Base-by-base conservation (phyloP, 2,888 invertebrate genomes). In the Polydrusus tereticollis region DNA sequence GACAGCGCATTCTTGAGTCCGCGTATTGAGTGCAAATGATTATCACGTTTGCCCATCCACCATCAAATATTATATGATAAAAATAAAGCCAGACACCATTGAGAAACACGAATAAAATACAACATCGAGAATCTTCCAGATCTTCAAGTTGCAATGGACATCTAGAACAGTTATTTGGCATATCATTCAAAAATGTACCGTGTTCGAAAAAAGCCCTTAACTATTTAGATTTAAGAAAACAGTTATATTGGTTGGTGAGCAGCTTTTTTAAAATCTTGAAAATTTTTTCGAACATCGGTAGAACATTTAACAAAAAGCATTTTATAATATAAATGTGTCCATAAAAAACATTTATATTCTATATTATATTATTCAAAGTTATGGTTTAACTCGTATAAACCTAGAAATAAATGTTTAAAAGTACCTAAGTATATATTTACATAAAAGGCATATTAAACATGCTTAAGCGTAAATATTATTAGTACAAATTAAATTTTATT, bases 41-140 rank as follows among this genome's bases (percentile, higher is more conserved):
- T 80, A 82, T 86, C 84, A 83, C 86, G 83, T 83, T 79, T 85
- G 84, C 86, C 86, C 86, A 85, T 85, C 63, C 83, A 79, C 85
- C 81, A 83, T 82, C 81, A 82, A 80, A 62, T 29, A 63, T 47
- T 20, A 29, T 29, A 63, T 47, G 43, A 50, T 26, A 23, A 23
- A 75, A 64, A 16, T 21, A 57, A 71, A 63, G 63, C 62, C 33
- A 57, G 60, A 55, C 68, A 74, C 52, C 64, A 60, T 55, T 57
- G 36, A 38, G 23, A 64, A 70, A 70, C 70, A 60, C 59, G 63
- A 69, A 71, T 36, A 74, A 70, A 67, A 66, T 41, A 68, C 52
- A 78, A 77, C 76, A 77, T 74, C 77, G 76, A 78, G 68, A 75
- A 77, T 79, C 80, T 79, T 80, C n/a, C 45, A 63, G 33, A 75